phyloP scores from a whole-genome alignment of 2,797 vertebrate genomes.

The Apogon talboti region DNA sequence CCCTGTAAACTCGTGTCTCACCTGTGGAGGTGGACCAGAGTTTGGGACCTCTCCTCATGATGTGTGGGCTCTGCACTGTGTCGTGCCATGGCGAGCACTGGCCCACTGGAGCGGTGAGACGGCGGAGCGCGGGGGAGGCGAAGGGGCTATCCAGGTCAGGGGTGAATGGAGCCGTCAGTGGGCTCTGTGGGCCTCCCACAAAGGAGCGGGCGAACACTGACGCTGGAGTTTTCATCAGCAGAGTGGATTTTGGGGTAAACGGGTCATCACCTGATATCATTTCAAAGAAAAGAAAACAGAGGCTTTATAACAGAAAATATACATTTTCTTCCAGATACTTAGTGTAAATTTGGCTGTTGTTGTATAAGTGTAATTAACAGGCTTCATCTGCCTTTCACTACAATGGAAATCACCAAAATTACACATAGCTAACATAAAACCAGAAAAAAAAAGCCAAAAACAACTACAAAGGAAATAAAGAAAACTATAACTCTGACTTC shows the following conservation, averaged over 20 bases:
- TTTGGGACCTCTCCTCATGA: conserved; percentile 88
- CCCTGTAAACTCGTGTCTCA: conserved; percentile 49
- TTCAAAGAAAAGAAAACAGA: conserved; percentile 39
- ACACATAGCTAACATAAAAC: too few species aligned
- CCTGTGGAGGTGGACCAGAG: conserved; percentile 92
- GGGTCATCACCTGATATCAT: conserved; percentile 79
- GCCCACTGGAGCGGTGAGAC: conserved; percentile 79
- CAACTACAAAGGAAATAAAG: too few species aligned
- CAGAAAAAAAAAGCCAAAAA: too few species aligned
- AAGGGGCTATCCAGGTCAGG: conserved; percentile 85
- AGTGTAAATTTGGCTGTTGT: too few species aligned
- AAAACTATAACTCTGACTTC: too few species aligned
- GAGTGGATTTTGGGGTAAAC: conserved; percentile 77
- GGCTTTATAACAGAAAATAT: too few species aligned
- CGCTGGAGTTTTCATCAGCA: conserved; percentile 78
- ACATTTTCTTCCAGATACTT: neutral
- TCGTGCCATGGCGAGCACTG: conserved; percentile 85
- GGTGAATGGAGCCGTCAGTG: conserved; percentile 80
- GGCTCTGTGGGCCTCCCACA: conserved; percentile 70
- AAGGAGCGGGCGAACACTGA: conserved; percentile 86
- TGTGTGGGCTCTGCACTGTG: conserved; percentile 86
- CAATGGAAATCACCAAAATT: too few species aligned
- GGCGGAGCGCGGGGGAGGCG: conserved; percentile 81
- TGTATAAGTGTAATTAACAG: too few species aligned
- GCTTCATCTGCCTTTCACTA: too few species aligned